A percentile compares a stretch with the other conserved stretches of the same genome.
Evolutionary conservation across 2,888 invertebrate species (phyloP).

Genomic region (Dyspetes luteomarginatus): DNA sequence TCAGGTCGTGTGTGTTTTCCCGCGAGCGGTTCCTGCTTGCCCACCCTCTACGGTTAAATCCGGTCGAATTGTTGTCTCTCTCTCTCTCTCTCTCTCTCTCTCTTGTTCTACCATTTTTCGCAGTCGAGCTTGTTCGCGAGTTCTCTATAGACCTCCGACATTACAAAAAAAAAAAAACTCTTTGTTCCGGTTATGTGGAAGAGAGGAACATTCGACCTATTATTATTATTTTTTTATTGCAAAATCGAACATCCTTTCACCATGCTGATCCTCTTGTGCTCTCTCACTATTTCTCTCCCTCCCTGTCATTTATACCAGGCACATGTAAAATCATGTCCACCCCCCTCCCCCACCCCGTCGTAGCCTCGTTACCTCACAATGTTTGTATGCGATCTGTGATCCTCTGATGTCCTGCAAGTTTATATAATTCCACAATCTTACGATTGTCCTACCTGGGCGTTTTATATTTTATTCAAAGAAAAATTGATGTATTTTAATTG

Average conservation of each 20-base stretch:
- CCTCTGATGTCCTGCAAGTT: too few relatives aligned
- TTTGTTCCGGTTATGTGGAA: conserved; percentile 44
- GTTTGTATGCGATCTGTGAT: too few relatives aligned
- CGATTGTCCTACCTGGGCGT: too few relatives aligned
- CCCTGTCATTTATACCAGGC: background rate
- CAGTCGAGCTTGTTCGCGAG: conserved; percentile 26
- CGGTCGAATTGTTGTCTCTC: background rate
- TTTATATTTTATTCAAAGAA: too few relatives aligned
- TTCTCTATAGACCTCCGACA: conserved; percentile 30
- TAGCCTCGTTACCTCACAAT: too few relatives aligned
- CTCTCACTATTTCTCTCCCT: background rate
- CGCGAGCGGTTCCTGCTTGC: conserved; percentile 17
- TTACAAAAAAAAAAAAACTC: conserved; percentile 34
- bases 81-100: background rate
- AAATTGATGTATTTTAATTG: too few relatives aligned
- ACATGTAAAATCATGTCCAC: too few relatives aligned
- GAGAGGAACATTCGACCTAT: conserved; percentile 25
- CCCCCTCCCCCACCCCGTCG: too few relatives aligned
- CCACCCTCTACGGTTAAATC: conserved; percentile 2
- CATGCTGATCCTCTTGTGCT: background rate
- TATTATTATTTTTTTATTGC: conserved; percentile 9
- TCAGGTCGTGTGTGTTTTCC: conserved; percentile 1
- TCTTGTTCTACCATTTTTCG: conserved; percentile 1
- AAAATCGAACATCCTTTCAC: conserved; percentile 35
- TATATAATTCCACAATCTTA: too few relatives aligned